phyloP scores from a whole-genome alignment of 2,888 invertebrate genomes.

The Drosophila flavopinicola region DNA sequence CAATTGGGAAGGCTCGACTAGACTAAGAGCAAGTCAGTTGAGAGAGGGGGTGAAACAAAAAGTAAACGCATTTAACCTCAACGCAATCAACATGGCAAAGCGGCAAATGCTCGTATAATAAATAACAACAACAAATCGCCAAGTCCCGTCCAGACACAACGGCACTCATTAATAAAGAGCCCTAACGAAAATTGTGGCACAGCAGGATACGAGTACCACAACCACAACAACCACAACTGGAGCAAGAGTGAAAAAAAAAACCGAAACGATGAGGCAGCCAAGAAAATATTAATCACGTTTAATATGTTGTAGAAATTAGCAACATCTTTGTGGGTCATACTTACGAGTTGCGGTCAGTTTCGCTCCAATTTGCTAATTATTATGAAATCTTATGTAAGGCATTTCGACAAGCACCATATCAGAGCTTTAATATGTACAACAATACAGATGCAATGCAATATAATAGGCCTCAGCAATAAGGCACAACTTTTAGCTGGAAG shows the following conservation, averaged over 20 bases:
- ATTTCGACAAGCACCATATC: background rate
- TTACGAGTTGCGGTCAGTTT: conserved; percentile 18
- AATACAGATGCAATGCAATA: conserved; percentile 15
- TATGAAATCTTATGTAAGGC: conserved; percentile 42
- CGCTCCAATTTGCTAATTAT: conserved; percentile 58
- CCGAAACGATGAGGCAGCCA: conserved; percentile 21
- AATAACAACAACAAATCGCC: conserved; percentile 67
- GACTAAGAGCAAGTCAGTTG: conserved; percentile 13
- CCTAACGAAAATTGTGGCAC: conserved; percentile 60
- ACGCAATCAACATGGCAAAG: conserved; percentile 72
- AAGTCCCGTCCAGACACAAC: conserved; percentile 67
- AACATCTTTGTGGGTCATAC: conserved; percentile 26
- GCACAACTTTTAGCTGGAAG: conserved; percentile 2
- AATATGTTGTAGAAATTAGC: conserved; percentile 75
- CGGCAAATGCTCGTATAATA: conserved; percentile 64
- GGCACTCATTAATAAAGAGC: conserved; percentile 69
- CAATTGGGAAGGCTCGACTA: conserved; percentile 32
- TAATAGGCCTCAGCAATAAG: conserved; percentile 8
- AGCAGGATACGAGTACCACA: conserved; percentile 60
- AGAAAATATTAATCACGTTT: conserved; percentile 76
- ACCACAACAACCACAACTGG: conserved; percentile 17
- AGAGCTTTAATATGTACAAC: conserved; percentile 6
- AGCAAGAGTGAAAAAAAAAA: conserved; percentile 7
- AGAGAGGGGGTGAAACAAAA: conserved; percentile 35
- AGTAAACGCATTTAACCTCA: conserved; percentile 69